phyloP scores from a whole-genome alignment of 92 coral and sea anemone species.

The Umimayanthus chanpuru region DNA sequence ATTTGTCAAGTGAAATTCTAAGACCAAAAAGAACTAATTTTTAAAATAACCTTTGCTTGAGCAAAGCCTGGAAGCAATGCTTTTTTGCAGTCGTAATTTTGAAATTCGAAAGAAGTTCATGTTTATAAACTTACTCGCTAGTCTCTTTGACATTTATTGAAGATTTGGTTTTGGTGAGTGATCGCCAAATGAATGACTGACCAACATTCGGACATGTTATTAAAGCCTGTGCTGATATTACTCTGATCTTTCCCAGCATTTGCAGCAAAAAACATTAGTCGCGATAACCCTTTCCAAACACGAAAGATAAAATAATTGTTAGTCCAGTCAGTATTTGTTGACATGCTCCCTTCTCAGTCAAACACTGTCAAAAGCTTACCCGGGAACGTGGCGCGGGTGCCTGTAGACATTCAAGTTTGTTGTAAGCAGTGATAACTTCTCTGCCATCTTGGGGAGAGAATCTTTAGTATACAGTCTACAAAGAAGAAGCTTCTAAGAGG shows the following conservation, averaged over 20 bases:
- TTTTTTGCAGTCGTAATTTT: too few relatives aligned
- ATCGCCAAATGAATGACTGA: background rate
- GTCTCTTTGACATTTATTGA: too few relatives aligned
- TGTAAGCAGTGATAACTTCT: conserved; percentile 81
- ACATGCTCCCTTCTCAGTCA: background rate
- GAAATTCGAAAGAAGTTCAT: too few relatives aligned
- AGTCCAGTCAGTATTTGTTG: background rate
- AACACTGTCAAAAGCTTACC: conserved; percentile 63
- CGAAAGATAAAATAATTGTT: background rate
- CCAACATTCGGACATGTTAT: too few relatives aligned
- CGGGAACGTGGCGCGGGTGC: conserved; percentile 93
- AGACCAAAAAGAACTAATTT: too few relatives aligned
- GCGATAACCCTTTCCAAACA: background rate
- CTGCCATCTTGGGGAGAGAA: conserved; percentile 33
- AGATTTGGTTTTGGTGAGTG: background rate
- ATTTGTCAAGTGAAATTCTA: too few relatives aligned
- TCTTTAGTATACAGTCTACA: too few relatives aligned
- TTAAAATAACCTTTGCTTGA: too few relatives aligned
- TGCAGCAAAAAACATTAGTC: background rate
- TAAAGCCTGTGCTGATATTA: background rate
- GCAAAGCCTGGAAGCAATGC: too few relatives aligned
- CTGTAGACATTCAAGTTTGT: conserved; percentile 86
- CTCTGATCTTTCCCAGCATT: background rate
- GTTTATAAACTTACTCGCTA: too few relatives aligned
- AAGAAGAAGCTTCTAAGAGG: background rate